Evolutionary conservation across 2,113 vertebrate genomes (phyloP), one percentile per base, ranked within the genome.

Genomic region (Amazona guildingii): DNA sequence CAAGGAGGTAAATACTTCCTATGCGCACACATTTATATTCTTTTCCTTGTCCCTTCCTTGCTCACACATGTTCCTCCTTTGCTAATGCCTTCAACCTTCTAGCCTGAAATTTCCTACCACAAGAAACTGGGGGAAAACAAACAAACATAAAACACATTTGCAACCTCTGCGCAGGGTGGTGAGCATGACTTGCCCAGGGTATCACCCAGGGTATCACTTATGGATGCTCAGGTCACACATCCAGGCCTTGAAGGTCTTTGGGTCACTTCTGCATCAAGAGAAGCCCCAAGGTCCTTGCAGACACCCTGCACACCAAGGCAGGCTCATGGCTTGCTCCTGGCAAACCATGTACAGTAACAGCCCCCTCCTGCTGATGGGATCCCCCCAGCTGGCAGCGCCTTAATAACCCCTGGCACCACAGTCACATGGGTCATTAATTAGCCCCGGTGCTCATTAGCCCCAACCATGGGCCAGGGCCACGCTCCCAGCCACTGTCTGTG

Each of bases 301-400:
- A 39, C 37, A 43, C 24, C 33, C 51, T 2, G 3, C 31, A 5
- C 9, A 18, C 17, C 27, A 33, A 74, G 51, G 41, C 44, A 91
- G 15, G 76, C n/a, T 31, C 41, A 4, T 3, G 3, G 55, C 25
- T 0, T 28, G 10, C 21, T 68, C 66, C 17, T 1, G 2, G 18
- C 7, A 0, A 59, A 7, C 31, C 2, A 33, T 13, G 13, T 20
- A 28, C 70, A 29, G 57, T 43, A 39, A 91, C 10, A 1, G 20
- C 8, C 24, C 62, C 23, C 7, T 49, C 70, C 39, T 10, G 3
- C n/a, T 1, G 0, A 0, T 0, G 13, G 44, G 12, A 49, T 17
- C 37, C 64, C 61, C 37, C 10, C 2, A 6, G 28, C 76, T 92
- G 80, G 49, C 86, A 95, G 61, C 0, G 0, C 37, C 2, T 63